Base-by-base conservation (phyloP, 2,113 vertebrate species). In the Epinephelus fuscoguttatus region DNA sequence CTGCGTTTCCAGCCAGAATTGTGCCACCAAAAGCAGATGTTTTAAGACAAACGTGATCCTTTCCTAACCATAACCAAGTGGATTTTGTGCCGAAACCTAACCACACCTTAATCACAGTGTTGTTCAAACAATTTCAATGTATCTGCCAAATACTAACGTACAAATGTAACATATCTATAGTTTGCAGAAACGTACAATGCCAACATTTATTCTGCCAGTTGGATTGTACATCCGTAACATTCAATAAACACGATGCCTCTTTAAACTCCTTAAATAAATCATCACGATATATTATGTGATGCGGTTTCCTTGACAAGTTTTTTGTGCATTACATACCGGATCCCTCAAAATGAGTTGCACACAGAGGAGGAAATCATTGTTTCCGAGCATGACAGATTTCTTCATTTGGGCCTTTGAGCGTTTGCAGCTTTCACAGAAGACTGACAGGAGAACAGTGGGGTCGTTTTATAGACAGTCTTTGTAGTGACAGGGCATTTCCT, bases 401-500 rank as follows among this genome's bases (percentile, higher is more conserved):
- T 72, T 66, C 30, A 71, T 82, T 61, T 79, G 61, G 63, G 21
- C 19, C n/a, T 7, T 13, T 56, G 30, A 21, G 49, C 27, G 18
- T 55, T 49, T 69, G 6, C 18, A 52, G 47, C 19, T 40, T 19
- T 73, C 40, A 70, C 23, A 33, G 14, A 19, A 42, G 71, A 88
- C 66, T 80, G 87, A 87, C 75, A 47, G 63, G 33, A 82, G 78
- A 78, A 76, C 70, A 87, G 33, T 71, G 3, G 4, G 3, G 0
- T 30, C 2, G 12, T 64, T 82, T 82, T 33, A 60, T 11, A 47
- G 25, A 50, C 14, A 2, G 70, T 66, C 18, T 81, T 86, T 84
- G 63, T 68, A 15, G 23, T 78, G 88, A 88, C 63, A 3, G 56
- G 61, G 21, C 30, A 72, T 79, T 78, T 87, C 87, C 83, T 81